Conservation (phyloP, 2,888 invertebrate genomes). For the Polyploca ridens region DNA sequence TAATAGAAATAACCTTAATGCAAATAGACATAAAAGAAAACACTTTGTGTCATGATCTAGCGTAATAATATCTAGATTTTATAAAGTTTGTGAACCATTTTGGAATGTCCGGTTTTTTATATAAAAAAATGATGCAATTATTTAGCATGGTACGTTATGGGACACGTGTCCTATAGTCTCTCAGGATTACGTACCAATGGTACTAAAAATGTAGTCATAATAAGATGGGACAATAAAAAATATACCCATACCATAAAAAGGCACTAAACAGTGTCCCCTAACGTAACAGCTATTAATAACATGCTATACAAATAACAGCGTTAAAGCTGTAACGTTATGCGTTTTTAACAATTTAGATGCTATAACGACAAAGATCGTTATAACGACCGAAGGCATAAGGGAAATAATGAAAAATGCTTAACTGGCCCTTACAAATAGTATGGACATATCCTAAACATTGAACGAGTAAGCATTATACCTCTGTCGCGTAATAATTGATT, state of each 20-base stretch:
- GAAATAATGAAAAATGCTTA: slow-evolving; percentile 53
- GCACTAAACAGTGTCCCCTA: slow-evolving; percentile 2
- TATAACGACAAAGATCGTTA: slow-evolving; percentile 10
- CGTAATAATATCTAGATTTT: slow-evolving; percentile 43
- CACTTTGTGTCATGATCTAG: slow-evolving; percentile 67
- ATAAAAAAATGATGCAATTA: slow-evolving; percentile 11
- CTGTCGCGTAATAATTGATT: slow-evolving; percentile 32
- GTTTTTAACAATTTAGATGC: slow-evolving; percentile 7
- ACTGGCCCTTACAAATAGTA: slow-evolving; percentile 55
- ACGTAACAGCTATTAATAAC: slow-evolving; percentile 4
- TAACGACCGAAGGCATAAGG: slow-evolving; percentile 22
- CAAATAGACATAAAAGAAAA: slow-evolving; percentile 48
- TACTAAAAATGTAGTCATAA: not conserved
- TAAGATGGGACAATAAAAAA: not conserved
- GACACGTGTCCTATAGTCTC: not conserved
- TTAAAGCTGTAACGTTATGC: slow-evolving; percentile 1
- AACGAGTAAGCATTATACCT: slow-evolving; percentile 52
- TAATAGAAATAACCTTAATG: slow-evolving; percentile 44
- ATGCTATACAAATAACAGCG: slow-evolving; percentile 2
- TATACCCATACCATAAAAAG: not conserved
- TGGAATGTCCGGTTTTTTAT: slow-evolving; percentile 72
- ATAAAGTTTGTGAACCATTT: slow-evolving; percentile 52
- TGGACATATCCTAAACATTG: slow-evolving; percentile 54
- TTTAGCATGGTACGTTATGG: not conserved
- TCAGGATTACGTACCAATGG: not conserved